Percentiles rank a stretch among this genome's conserved stretches.
phyloP scores from a whole-genome alignment of 2,797 vertebrate species.

The Enteromius unitaeniatus region DNA sequence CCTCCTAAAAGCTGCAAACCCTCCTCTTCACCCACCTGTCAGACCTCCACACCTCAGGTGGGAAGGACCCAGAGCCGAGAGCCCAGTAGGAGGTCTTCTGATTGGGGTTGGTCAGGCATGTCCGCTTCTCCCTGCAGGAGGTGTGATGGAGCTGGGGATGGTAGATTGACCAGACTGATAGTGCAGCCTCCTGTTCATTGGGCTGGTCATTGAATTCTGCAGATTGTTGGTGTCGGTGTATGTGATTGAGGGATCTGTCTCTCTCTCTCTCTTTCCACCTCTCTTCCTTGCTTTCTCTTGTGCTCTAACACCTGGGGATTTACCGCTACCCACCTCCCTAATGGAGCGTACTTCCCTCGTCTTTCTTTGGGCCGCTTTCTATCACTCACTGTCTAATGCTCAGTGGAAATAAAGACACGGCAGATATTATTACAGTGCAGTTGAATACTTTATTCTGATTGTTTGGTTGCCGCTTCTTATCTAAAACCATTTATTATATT shows the following conservation, averaged over 20 bases:
- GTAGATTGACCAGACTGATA: conserved; percentile 30
- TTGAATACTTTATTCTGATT: conserved; percentile 1
- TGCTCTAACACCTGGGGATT: conserved; percentile 38
- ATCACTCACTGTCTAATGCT: conserved; percentile 20
- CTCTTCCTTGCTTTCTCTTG: background rate
- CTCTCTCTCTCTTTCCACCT: background rate
- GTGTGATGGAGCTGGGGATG: conserved; percentile 8
- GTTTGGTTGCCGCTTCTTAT: background rate
- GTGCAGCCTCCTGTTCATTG: conserved; percentile 9
- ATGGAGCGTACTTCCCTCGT: conserved; percentile 45
- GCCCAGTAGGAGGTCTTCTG: conserved; percentile 35
- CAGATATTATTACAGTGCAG: background rate
- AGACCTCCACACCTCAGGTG: background rate
- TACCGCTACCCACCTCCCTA: conserved; percentile 43
- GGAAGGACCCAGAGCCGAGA: background rate
- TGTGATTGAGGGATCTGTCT: conserved; percentile 15
- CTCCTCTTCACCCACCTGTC: conserved; percentile 24
- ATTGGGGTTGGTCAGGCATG: conserved; percentile 30
- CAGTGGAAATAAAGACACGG: background rate
- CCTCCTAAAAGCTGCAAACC: conserved; percentile 1
- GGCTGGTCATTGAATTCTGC: conserved; percentile 18
- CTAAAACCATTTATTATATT: background rate
- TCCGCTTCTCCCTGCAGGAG: conserved; percentile 8
- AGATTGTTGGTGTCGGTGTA: conserved; percentile 30
- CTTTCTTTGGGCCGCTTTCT: conserved; percentile 6